Evolutionary conservation across 2,113 vertebrate species (phyloP).

Genomic region (Chrysemys picta): DNA sequence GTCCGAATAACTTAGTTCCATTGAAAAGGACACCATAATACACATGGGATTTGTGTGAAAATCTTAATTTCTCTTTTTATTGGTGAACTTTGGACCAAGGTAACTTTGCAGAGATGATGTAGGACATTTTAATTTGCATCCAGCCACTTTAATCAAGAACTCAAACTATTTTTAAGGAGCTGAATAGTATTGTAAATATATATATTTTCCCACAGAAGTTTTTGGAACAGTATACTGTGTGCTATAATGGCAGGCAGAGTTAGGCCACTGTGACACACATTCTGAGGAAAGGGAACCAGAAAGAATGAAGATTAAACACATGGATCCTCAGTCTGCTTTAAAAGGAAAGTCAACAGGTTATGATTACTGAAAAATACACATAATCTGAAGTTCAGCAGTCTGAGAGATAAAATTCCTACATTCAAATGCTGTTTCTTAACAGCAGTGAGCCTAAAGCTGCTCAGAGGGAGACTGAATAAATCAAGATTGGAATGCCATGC

Average conservation of each 20-base stretch:
- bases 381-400: not conserved
- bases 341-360: not conserved
- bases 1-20: not conserved
- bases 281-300: not conserved
- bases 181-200: not conserved
- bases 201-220: not conserved
- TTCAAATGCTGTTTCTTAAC: not conserved
- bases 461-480: not conserved
- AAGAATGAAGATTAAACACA: not conserved
- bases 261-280: not conserved
- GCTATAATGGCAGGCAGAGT: not conserved
- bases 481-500: not conserved
- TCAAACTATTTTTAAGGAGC: not conserved
- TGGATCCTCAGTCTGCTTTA: not conserved
- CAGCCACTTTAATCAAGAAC: no score
- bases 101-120: not conserved
- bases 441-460: not conserved
- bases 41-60: not conserved
- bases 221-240: not conserved
- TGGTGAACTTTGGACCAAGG: not conserved
- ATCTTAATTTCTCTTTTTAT: not conserved
- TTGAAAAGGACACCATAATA: not conserved
- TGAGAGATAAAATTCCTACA: no score
- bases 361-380: not conserved
- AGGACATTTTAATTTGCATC: not conserved